Evolutionary conservation across 1,140 invertebrate genomes (phyloP).

Genomic region (Polypedilum vanderplanki): DNA sequence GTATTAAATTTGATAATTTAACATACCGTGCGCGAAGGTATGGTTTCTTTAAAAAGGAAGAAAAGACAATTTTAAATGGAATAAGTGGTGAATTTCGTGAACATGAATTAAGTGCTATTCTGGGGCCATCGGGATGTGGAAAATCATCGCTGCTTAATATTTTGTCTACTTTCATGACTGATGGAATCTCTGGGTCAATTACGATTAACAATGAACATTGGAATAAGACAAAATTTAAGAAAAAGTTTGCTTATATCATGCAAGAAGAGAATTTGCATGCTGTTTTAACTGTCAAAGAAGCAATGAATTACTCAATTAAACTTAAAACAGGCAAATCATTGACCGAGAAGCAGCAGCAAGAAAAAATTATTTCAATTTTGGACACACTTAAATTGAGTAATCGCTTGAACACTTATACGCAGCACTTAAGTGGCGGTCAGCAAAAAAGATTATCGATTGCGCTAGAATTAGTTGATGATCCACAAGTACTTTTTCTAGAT

Average conservation of each 20-base stretch:
- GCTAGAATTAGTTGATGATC: slow-evolving; percentile 78
- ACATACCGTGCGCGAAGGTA: not conserved
- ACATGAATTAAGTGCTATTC: slow-evolving; percentile 61
- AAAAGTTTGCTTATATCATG: slow-evolving; percentile 59
- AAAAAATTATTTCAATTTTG: slow-evolving; percentile 53
- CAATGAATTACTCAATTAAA: slow-evolving; percentile 54
- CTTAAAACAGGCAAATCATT: slow-evolving; percentile 63
- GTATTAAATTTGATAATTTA: not conserved
- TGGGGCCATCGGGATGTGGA: slow-evolving; percentile 76
- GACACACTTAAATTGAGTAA: slow-evolving; percentile 60
- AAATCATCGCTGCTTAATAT: slow-evolving; percentile 73
- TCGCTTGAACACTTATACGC: slow-evolving; percentile 57
- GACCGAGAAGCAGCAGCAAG: slow-evolving; percentile 52
- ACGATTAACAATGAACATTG: slow-evolving; percentile 67
- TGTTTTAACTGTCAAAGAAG: slow-evolving; percentile 55
- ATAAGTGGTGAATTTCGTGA: slow-evolving; percentile 50
- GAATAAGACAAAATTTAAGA: slow-evolving; percentile 58
- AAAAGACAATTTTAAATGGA: slow-evolving; percentile 51
- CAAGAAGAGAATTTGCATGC: slow-evolving; percentile 62
- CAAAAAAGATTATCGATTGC: slow-evolving; percentile 81
- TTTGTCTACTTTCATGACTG: slow-evolving; percentile 47
- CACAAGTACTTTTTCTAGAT: slow-evolving; percentile 85
- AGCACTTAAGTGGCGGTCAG: slow-evolving; percentile 79
- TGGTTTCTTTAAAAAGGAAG: not conserved
- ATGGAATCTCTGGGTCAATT: slow-evolving; percentile 54